These are phyloP conservation scores for Coregonus clupeaformis DNA, from an alignment of 2,113 vertebrate species.

Conservation along the genomic window DNA sequence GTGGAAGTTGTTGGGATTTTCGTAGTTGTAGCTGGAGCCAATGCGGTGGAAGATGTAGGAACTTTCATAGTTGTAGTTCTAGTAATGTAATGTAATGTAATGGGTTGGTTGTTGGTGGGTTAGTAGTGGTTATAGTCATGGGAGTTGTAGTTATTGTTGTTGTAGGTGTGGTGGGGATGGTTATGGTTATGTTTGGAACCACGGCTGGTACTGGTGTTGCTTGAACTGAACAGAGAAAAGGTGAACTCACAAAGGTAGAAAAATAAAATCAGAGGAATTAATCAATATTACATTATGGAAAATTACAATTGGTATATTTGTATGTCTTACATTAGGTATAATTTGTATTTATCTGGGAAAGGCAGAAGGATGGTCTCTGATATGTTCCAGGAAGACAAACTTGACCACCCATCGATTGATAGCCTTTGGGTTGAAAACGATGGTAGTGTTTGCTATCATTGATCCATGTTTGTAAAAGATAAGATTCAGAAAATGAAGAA, in stretches of 20 bases:
- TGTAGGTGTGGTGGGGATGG: background rate
- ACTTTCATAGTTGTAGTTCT: background rate
- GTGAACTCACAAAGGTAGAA: background rate
- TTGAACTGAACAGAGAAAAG: background rate
- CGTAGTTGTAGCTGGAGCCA: background rate
- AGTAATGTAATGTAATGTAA: no score
- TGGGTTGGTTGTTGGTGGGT: no score
- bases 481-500: background rate
- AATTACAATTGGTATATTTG: background rate
- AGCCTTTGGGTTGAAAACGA: constrained; percentile 1
- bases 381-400: rapidly evolving
- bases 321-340: constrained; percentile 40
- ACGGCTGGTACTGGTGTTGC: background rate
- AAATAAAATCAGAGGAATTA: background rate
- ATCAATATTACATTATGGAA: background rate
- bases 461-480: constrained; percentile 45
- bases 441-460: constrained; percentile 42
- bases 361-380: rapidly evolving
- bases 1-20: background rate
- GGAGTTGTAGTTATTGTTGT: background rate
- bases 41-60: rapidly evolving
- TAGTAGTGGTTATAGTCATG: no score
- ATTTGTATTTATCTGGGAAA: constrained; percentile 29
- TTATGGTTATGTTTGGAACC: background rate
- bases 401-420: constrained; percentile 35